Base-by-base conservation (phyloP, 2,797 vertebrate genomes). In the Picus viridis region DNA sequence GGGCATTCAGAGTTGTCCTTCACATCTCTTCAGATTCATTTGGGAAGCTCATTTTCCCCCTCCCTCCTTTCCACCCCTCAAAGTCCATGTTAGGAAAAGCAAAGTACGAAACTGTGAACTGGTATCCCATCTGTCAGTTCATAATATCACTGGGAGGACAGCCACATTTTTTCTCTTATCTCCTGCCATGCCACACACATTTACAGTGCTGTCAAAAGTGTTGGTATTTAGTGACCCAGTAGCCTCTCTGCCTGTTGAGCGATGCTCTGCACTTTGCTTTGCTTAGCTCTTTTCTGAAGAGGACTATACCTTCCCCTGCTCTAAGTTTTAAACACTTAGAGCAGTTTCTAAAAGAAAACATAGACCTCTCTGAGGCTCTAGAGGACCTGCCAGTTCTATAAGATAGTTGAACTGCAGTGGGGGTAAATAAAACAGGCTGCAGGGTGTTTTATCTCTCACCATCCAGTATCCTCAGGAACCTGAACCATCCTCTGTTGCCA, bases 141-240 rank as follows among this genome's bases (percentile, higher is more conserved):
- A 41, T 89, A 57, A 95, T 87, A 92, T 91, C 89, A 79, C 68
- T 91, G 89, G 92, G 91, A 95, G 92, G 80, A 49, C 67, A 73
- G 83, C 74, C 89, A 89, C 64, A 14, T 92, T 89, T 91, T 90
- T 89, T 39, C 64, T 92, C 62, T 92, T 93, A 87, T 83, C 87
- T 95, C 0, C 71, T 94, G 85, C 76, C 49, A 39, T 88, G 81
- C 68, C 49, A 81, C 62, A 64, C 86, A 47, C 43, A 70, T 88
- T 93, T 81, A 57, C 88, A 79, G 1, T 64, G 29, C 73, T 83
- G 77, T 83, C 77, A 71, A 43, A 85, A 86, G 51, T 78, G n/a
- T 36, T 83, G 82, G 77, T 69, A 47, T 75, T 54, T n/a, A 23
- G 82, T 90, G 85, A 86, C 80, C 53, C 41, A n/a, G 57, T 76